Evolutionary conservation across 2,888 invertebrate species (phyloP).

Genomic region (Onchidella celtica): DNA sequence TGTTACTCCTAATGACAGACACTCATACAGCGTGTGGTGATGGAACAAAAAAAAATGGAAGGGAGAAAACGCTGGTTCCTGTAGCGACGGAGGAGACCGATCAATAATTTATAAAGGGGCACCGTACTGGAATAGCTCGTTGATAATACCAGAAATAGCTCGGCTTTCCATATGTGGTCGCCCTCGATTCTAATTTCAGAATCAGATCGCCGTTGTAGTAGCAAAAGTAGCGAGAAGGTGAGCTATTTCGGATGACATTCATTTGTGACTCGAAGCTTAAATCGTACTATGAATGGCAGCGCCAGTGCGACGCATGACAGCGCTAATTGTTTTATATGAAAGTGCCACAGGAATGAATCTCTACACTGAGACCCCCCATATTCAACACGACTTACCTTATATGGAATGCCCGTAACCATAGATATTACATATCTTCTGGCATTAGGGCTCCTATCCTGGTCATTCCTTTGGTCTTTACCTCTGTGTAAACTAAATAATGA

Average conservation of each 20-base stretch:
- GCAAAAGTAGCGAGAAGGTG: slow-evolving; percentile 4
- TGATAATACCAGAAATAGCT: slow-evolving; percentile 27
- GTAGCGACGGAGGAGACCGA: background rate
- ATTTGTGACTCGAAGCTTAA: background rate
- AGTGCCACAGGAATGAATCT: no score
- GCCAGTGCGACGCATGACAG: background rate
- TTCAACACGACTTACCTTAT: no score
- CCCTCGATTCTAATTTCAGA: slow-evolving; percentile 18
- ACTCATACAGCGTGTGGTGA: no score
- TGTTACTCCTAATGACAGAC: no score
- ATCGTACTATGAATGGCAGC: background rate
- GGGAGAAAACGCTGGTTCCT: background rate
- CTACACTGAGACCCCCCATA: no score
- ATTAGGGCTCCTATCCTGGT: no score
- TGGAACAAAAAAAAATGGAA: background rate
- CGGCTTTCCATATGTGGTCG: slow-evolving; percentile 16
- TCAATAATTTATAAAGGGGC: slow-evolving; percentile 19
- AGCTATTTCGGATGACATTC: slow-evolving; percentile 14
- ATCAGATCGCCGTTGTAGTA: slow-evolving; percentile 2
- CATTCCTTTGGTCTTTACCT: no score
- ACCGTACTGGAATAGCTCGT: slow-evolving; percentile 19
- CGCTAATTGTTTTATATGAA: background rate
- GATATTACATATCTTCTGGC: no score
- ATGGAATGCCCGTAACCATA: no score
- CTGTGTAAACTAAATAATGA: no score